These are phyloP conservation scores for Sebastes iracundus DNA, from an alignment of 2,797 vertebrate species.

Conservation along the genomic window DNA sequence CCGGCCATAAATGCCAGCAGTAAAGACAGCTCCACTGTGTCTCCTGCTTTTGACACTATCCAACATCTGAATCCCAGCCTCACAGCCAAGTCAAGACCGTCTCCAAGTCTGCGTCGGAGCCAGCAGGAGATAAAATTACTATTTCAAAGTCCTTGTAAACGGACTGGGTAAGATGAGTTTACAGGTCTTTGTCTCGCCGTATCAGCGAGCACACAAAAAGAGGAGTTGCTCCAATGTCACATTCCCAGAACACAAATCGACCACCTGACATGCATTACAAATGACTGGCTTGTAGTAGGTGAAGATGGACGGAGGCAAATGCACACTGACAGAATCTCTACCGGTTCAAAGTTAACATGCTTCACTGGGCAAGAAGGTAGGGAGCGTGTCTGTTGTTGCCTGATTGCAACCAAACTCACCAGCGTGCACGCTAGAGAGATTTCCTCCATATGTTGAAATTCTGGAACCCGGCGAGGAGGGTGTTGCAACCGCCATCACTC, in stretches of 20 bases:
- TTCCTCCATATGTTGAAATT: constrained; percentile 45
- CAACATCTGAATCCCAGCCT: constrained; percentile 69
- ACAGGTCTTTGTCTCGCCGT: constrained; percentile 54
- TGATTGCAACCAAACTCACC: constrained; percentile 47
- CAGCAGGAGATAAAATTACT: constrained; percentile 69
- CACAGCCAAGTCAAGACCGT: constrained; percentile 64
- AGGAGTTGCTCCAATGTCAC: constrained; percentile 64
- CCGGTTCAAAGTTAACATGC: constrained; percentile 42
- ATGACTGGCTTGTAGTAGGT: constrained; percentile 67
- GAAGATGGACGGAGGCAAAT: constrained; percentile 77
- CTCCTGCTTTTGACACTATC: constrained; percentile 72
- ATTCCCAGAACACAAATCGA: constrained; percentile 71
- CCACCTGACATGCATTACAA: constrained; percentile 76
- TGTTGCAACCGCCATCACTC: constrained; percentile 60
- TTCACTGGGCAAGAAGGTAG: constrained; percentile 49
- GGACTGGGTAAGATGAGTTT: constrained; percentile 66
- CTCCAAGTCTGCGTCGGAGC: constrained; percentile 47
- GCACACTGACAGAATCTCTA: constrained; percentile 61
- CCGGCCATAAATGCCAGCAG: constrained; percentile 73
- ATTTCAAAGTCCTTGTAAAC: constrained; percentile 72
- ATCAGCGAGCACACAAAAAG: constrained; percentile 25
- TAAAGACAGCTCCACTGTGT: constrained; percentile 74
- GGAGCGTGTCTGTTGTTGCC: constrained; percentile 26
- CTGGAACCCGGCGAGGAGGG: constrained; percentile 50
- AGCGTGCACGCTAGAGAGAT: constrained; percentile 22